Percentiles rank a stretch among this genome's conserved stretches.
phyloP scores from a whole-genome alignment of 2,113 vertebrate genomes.

The Sebastes fasciatus region DNA sequence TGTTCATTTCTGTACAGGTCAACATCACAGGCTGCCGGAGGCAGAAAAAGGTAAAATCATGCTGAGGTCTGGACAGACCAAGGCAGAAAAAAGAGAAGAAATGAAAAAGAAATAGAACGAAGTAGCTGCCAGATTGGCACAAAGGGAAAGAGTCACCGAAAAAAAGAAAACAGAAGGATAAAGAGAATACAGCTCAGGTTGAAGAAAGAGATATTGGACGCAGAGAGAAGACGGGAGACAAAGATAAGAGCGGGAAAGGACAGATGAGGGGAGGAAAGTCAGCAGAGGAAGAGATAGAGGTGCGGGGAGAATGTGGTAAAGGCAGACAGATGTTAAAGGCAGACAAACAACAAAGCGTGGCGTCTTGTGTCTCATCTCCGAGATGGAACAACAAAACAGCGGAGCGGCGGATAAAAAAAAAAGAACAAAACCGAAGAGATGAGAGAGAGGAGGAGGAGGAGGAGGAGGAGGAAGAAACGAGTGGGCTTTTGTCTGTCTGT shows the following conservation, averaged over 20 bases:
- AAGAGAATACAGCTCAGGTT: constrained; percentile 29
- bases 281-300: constrained; percentile 38
- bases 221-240: constrained; percentile 16
- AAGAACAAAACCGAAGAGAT: constrained; percentile 49
- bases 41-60: constrained; percentile 18
- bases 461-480: constrained; percentile 53
- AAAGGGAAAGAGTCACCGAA: constrained; percentile 31
- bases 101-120: not conserved
- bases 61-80: constrained; percentile 6
- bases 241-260: constrained; percentile 37
- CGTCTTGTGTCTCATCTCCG: constrained; percentile 52
- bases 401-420: constrained; percentile 8
- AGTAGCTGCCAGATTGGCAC: constrained; percentile 2
- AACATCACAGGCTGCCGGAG: constrained; percentile 48
- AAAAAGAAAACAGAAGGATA: constrained; percentile 8
- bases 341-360: constrained; percentile 58
- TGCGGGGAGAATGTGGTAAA: constrained; percentile 29
- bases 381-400: constrained; percentile 54
- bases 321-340: constrained; percentile 68
- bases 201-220: constrained; percentile 30
- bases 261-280: constrained; percentile 1
- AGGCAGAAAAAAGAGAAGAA: not conserved
- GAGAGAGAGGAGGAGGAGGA: constrained; percentile 47
- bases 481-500: constrained; percentile 53
- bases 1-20: constrained; percentile 45